Percentiles rank a stretch among this genome's conserved stretches.
phyloP scores from a whole-genome alignment of 2,113 vertebrate genomes.

The Pipra filicauda region DNA sequence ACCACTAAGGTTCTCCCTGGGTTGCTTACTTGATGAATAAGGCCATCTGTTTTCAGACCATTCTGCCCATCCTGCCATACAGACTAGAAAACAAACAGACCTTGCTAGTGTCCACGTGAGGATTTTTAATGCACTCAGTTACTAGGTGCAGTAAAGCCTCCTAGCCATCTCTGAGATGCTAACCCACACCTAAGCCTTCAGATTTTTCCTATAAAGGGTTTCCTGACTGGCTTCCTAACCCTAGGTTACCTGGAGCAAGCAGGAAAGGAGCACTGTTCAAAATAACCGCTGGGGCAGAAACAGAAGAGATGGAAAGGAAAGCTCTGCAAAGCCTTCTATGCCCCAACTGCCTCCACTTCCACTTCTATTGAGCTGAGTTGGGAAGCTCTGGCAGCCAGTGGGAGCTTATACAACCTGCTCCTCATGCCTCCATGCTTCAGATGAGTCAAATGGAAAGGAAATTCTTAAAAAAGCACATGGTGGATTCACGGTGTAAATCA shows the following conservation, averaged over 20 bases:
- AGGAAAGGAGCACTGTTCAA: background rate
- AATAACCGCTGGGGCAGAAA: background rate
- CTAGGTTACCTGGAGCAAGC: background rate
- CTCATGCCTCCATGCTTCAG: background rate
- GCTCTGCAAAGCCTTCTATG: background rate
- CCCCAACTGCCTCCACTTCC: accelerated
- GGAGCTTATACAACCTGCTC: background rate
- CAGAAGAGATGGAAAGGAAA: background rate
- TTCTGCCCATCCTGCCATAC: background rate
- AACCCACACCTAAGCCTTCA: background rate
- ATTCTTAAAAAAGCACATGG: background rate
- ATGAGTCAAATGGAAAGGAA: background rate
- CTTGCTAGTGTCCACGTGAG: accelerated
- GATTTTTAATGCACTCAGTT: background rate
- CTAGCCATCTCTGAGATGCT: background rate
- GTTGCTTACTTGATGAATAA: background rate
- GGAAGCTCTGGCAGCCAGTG: accelerated
- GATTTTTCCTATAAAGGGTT: background rate
- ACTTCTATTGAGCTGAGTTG: background rate
- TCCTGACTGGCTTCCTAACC: background rate
- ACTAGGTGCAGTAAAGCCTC: background rate
- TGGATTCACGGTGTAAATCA: background rate
- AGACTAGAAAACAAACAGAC: background rate
- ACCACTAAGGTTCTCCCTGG: background rate
- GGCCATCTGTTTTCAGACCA: background rate